These are phyloP conservation scores for Paratilapia polleni DNA, from an alignment of 2,113 vertebrate genomes.

Conservation along the genomic window DNA sequence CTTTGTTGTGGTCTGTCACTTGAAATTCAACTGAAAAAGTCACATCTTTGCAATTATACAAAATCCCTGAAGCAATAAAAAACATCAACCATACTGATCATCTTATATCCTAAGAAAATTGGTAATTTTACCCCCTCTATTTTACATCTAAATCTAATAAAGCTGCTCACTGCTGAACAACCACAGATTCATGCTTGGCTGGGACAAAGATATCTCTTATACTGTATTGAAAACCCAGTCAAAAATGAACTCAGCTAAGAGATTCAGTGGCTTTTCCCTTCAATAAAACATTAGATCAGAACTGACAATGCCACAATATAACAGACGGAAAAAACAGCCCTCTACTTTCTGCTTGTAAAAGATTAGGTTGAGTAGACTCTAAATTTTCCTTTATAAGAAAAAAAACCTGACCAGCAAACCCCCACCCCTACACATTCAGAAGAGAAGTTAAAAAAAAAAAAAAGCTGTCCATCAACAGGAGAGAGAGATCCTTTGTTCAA, in stretches of 20 bases:
- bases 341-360: conserved; percentile 22
- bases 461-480: conserved; percentile 63
- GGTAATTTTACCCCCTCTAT: not conserved
- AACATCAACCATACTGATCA: not conserved
- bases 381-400: conserved; percentile 20
- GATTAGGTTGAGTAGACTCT: conserved; percentile 36
- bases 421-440: conserved; percentile 53
- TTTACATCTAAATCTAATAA: conserved; percentile 9
- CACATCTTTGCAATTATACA: not conserved
- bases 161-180: not conserved
- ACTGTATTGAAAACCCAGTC: conserved; percentile 11
- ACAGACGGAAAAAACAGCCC: conserved; percentile 13
- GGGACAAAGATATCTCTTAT: conserved; percentile 2
- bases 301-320: conserved; percentile 18
- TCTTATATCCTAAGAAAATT: not conserved
- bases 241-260: conserved; percentile 25
- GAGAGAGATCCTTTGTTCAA: conserved; percentile 77
- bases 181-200: not conserved
- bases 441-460: conserved; percentile 51
- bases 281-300: conserved; percentile 50
- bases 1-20: not conserved
- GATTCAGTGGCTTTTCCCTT: conserved; percentile 35
- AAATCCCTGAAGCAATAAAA: not conserved
- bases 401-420: conserved; percentile 20
- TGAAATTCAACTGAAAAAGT: not conserved